These are phyloP conservation scores for Drosophila prosaltans DNA, from an alignment of 1,140 invertebrate genomes.

Conservation along the genomic window DNA sequence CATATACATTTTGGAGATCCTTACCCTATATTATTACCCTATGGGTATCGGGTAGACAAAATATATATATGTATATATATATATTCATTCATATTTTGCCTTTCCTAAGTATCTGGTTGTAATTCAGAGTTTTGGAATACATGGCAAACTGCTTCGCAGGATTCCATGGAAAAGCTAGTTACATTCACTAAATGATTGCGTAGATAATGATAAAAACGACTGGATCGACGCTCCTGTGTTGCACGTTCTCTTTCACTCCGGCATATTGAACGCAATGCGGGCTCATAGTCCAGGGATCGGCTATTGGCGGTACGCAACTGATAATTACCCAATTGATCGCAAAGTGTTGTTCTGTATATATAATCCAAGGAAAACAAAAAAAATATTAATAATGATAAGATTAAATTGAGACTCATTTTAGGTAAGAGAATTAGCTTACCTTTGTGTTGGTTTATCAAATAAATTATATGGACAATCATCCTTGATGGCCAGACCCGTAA, in stretches of 20 bases:
- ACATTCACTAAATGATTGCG: slow-evolving; percentile 56
- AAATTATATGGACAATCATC: slow-evolving; percentile 65
- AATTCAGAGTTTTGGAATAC: slow-evolving; percentile 39
- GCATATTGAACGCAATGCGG: slow-evolving; percentile 85
- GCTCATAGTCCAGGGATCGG: slow-evolving; percentile 85
- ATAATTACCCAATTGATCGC: slow-evolving; percentile 51
- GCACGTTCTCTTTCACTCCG: slow-evolving; percentile 85
- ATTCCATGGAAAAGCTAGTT: slow-evolving; percentile 59
- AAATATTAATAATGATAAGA: background rate
- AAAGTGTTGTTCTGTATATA: slow-evolving; percentile 31
- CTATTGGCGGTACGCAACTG: slow-evolving; percentile 46
- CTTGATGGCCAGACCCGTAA: slow-evolving; percentile 54
- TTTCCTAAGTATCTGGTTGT: background rate
- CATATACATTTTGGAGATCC: no score
- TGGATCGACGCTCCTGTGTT: slow-evolving; percentile 84
- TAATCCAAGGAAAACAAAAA: background rate
- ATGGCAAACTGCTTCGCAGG: slow-evolving; percentile 62
- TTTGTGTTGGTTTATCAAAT: slow-evolving; percentile 64
- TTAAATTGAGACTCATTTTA: background rate
- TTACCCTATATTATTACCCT: no score
- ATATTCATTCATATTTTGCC: slow-evolving; percentile 8
- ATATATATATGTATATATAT: background rate
- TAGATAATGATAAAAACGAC: slow-evolving; percentile 86
- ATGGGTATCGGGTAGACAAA: no score
- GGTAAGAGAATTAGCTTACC: slow-evolving; percentile 31